Percentiles rank a stretch among this genome's conserved stretches.
These are phyloP conservation scores for Eremophila alpestris DNA, from an alignment of 2,797 vertebrate genomes.

Conservation along the genomic window DNA sequence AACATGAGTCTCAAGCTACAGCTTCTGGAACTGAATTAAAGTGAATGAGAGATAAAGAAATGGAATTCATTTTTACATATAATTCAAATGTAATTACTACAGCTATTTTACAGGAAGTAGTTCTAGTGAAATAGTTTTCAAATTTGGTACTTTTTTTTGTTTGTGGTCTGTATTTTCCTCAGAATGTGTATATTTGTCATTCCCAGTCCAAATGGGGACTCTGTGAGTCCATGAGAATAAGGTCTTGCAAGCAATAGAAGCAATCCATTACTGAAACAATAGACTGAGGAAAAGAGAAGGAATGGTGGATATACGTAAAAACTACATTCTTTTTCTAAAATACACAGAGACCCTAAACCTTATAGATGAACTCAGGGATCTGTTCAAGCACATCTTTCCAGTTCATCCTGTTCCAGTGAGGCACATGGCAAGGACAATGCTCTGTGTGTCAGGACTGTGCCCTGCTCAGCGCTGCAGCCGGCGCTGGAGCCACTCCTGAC, in stretches of 20 bases:
- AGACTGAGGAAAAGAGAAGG: not conserved
- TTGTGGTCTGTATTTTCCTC: not conserved
- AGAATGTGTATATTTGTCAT: not conserved
- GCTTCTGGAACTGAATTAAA: not conserved
- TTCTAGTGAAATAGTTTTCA: not conserved
- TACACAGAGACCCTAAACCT: not conserved
- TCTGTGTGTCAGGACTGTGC: not conserved
- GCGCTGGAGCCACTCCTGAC: accelerated
- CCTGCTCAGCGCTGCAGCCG: not conserved
- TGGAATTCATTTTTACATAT: not conserved
- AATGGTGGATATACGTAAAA: not conserved
- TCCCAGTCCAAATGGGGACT: not conserved
- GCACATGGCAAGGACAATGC: not conserved
- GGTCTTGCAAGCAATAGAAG: not conserved
- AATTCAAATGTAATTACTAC: not conserved
- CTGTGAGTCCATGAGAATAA: not conserved
- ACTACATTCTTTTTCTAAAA: not conserved
- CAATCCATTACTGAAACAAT: not conserved
- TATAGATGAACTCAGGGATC: not conserved
- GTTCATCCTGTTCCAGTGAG: not conserved
- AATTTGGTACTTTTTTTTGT: not conserved
- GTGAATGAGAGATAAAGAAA: not conserved
- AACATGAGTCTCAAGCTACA: not conserved
- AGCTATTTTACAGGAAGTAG: not conserved
- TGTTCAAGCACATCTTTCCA: not conserved